Base-by-base conservation (phyloP, 53 echinoderm and acorn worm genomes). In the Actinopyga echinites region DNA sequence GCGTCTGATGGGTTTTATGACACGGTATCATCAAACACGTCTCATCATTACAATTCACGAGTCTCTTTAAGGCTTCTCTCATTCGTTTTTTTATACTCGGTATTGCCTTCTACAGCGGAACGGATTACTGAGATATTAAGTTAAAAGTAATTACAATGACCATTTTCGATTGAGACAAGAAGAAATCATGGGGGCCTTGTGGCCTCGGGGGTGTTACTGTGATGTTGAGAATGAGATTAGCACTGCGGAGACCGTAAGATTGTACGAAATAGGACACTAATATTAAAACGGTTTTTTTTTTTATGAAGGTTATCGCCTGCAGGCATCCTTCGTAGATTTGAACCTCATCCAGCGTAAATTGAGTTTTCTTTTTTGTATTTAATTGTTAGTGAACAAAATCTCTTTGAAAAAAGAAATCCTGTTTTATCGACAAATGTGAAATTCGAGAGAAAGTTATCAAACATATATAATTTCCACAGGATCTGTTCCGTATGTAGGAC, bases 91-190 rank as follows among this genome's bases (percentile, higher is more conserved):
- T 37, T 49, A 15, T 49, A 49, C 49, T 15, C 49, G 17, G 49
- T 49, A 49, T 49, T 49, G 49, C 49, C 49, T 49, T 49, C 49
- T 49, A 49, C 49, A 49, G 17, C 49, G 15, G 49, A 49, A 49
- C 49, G 49, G 49, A 49, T 49, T 49, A 63, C 63, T n/a, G 31
- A 3, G 30, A 71, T 71, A 40, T 40, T 71, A 71, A 71, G 71
- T 71, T 38, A 71, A 71, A 40, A 43, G 42, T 71, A 71, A 71
- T 71, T 71, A 71, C 71, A 71, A 71, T 71, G 71, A 40, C 71
- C 71, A 71, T 40, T 36, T 68, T 38, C 13, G 68, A 32, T 36
- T 17, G 68, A 11, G 15, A 67, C 40, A 35, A 20, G 17, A 63
- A 30, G 36, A 37, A 45, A 71, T 71, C 71, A 71, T 43, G 31